phyloP scores from a whole-genome alignment of 1,140 invertebrate species.

The Phthorimaea operculella region DNA sequence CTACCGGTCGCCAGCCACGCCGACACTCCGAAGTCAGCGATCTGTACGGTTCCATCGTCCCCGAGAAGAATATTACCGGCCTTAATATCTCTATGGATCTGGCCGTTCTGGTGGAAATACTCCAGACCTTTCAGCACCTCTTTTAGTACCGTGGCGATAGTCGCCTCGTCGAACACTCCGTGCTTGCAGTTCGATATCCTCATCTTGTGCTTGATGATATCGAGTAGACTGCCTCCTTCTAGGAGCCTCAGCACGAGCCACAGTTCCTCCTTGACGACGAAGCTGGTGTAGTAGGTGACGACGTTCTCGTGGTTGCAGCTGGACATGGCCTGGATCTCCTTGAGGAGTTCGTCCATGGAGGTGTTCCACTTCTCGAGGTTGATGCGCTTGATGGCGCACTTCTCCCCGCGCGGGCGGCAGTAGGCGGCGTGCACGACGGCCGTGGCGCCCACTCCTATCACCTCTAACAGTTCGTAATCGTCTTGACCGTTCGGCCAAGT shows the following conservation, averaged over 20 bases:
- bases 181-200: constrained; percentile 91
- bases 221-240: constrained; percentile 90
- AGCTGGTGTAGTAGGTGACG: constrained; percentile 98
- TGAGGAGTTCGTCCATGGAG: constrained; percentile 97
- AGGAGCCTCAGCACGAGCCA: constrained; percentile 95
- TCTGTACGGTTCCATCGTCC: constrained; percentile 97
- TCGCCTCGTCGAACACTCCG: constrained; percentile 98
- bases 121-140: constrained; percentile 99
- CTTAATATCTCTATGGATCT: constrained; percentile 99
- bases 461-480: constrained; percentile 94
- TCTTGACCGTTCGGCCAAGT: constrained; percentile 94
- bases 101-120: constrained; percentile 99
- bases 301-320: constrained; percentile 99
- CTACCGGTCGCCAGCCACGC: constrained; percentile 94
- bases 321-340: constrained; percentile 98
- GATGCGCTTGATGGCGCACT: constrained; percentile 98
- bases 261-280: constrained; percentile 97
- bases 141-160: constrained; percentile 98
- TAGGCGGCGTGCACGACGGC: constrained; percentile 95
- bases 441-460: constrained; percentile 94
- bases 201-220: constrained; percentile 99
- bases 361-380: constrained; percentile 99
- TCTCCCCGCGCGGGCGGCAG: constrained; percentile 94
- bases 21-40: constrained; percentile 95
- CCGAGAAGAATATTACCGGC: constrained; percentile 98